Base-by-base conservation (phyloP, 1,140 invertebrate genomes). In the Drosophila murphyi region DNA sequence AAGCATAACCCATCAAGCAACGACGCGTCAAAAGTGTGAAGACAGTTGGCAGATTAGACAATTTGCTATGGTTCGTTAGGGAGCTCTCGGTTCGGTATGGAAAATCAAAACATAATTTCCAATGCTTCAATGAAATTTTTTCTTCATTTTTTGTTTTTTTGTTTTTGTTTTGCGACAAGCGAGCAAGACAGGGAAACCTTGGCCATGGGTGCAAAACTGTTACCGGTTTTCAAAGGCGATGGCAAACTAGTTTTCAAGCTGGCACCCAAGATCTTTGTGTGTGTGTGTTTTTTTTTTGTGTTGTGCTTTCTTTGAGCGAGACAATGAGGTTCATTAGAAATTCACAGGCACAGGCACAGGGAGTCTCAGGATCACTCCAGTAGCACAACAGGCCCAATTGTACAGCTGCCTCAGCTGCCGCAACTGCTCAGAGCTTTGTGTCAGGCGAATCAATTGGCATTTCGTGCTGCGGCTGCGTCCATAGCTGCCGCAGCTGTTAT, bases 81-180 rank as follows among this genome's bases (percentile, higher is more conserved):
- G 56, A 83, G 72, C 68, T 73, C 54, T 50, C 10, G 4, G 39
- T 62, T 35, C 68, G 37, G 32, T 78, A 83, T 69, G 77, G 72
- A 76, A 80, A 83, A 88, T 88, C 83, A 88, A 88, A 88, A 88
- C 85, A 88, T 80, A 70, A 89, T 89, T 80, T 80, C 60, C 34
- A 80, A 86, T 72, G 82, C 82, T 72, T 87, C 57, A 72, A 71
- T 82, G 80, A 63, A 65, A 59, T 54, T 56, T 41, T 31, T 48
- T 45, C 12, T 7, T 37, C 3, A 8, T 10, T 8, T 54, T 31
- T 47, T 34, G n/a, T 34, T 34, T 59, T 31, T 45, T 32, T 45
- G 32, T 59, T 59, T 45, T 28, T 37, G 41, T 59, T 45, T 28
- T 37, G 41, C 41, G n/a, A 41, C 55, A 52, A 35, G 55, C 39